A percentile compares a stretch with the other conserved stretches of the same genome.
These are phyloP conservation scores for Hecatera dysodea DNA, from an alignment of 2,888 invertebrate genomes.

Conservation along the genomic window DNA sequence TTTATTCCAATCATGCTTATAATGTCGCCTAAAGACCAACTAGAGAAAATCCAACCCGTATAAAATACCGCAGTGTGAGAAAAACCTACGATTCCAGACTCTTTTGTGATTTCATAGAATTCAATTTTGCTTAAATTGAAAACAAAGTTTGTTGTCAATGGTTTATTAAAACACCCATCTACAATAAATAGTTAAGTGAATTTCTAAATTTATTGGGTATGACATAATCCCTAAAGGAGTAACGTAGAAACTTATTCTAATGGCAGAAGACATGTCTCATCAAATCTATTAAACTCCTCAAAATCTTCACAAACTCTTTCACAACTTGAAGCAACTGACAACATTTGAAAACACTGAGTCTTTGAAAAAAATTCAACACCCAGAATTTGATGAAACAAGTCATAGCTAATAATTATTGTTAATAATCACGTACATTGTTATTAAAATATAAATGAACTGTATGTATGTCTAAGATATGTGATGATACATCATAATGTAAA, in stretches of 20 bases:
- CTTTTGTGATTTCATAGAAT: slow-evolving; percentile 87
- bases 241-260: slow-evolving; percentile 76
- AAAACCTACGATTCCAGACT: slow-evolving; percentile 64
- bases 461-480: slow-evolving; percentile 75
- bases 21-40: slow-evolving; percentile 88
- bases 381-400: slow-evolving; percentile 61
- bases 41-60: slow-evolving; percentile 78
- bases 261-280: slow-evolving; percentile 57
- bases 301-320: not conserved
- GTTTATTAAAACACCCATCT: slow-evolving; percentile 80
- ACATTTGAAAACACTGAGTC: slow-evolving; percentile 11
- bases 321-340: not conserved
- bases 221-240: slow-evolving; percentile 80
- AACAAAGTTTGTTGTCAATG: slow-evolving; percentile 76
- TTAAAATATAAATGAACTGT: slow-evolving; percentile 63
- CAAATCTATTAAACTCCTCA: slow-evolving; percentile 60
- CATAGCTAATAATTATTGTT: slow-evolving; percentile 37
- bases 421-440: slow-evolving; percentile 64
- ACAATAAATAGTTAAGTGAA: slow-evolving; percentile 82
- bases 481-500: slow-evolving; percentile 64
- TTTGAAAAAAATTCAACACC: not conserved
- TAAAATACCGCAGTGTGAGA: slow-evolving; percentile 86
- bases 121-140: slow-evolving; percentile 87
- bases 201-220: slow-evolving; percentile 90
- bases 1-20: slow-evolving; percentile 75